These are phyloP conservation scores for Zaprionus inermis DNA, from an alignment of 1,140 invertebrate species.

Conservation along the genomic window DNA sequence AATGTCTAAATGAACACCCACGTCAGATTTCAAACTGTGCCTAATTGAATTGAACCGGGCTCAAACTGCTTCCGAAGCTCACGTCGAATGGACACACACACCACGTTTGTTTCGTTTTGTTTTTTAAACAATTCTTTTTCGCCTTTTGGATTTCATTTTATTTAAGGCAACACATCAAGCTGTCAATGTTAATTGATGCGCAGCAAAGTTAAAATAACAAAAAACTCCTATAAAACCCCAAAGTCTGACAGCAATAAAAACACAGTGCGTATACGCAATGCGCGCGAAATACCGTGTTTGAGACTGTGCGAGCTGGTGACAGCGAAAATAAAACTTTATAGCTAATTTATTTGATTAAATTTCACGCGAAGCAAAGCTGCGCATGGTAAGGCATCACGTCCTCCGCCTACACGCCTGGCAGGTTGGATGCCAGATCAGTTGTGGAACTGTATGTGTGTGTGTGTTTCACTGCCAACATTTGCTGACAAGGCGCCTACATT, in stretches of 20 bases:
- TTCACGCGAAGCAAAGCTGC: slow-evolving; percentile 55
- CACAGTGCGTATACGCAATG: slow-evolving; percentile 65
- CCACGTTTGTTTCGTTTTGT: neutral
- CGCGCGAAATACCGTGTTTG: slow-evolving; percentile 29
- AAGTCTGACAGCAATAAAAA: slow-evolving; percentile 47
- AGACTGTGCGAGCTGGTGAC: slow-evolving; percentile 56
- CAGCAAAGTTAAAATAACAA: slow-evolving; percentile 47
- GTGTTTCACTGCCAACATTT: slow-evolving; percentile 58
- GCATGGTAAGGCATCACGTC: slow-evolving; percentile 6
- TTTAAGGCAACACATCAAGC: slow-evolving; percentile 51
- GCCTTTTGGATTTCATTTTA: slow-evolving; percentile 44
- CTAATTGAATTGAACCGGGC: slow-evolving; percentile 65
- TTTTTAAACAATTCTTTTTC: slow-evolving; percentile 29
- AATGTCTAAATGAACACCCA: slow-evolving; percentile 49
- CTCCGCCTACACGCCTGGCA: neutral
- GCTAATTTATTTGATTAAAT: slow-evolving; percentile 83
- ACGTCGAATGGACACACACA: neutral
- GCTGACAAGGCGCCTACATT: slow-evolving; percentile 53
- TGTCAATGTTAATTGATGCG: slow-evolving; percentile 79
- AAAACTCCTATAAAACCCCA: slow-evolving; percentile 46
- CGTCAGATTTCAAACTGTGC: slow-evolving; percentile 52
- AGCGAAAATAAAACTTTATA: slow-evolving; percentile 77
- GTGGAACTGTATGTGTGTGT: slow-evolving; percentile 59
- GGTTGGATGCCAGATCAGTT: slow-evolving; percentile 7
- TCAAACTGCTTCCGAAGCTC: neutral